A percentile compares a stretch with the other conserved stretches of the same genome.
phyloP scores from a whole-genome alignment of 1,140 invertebrate genomes.

The Chrysoperla carnea region DNA sequence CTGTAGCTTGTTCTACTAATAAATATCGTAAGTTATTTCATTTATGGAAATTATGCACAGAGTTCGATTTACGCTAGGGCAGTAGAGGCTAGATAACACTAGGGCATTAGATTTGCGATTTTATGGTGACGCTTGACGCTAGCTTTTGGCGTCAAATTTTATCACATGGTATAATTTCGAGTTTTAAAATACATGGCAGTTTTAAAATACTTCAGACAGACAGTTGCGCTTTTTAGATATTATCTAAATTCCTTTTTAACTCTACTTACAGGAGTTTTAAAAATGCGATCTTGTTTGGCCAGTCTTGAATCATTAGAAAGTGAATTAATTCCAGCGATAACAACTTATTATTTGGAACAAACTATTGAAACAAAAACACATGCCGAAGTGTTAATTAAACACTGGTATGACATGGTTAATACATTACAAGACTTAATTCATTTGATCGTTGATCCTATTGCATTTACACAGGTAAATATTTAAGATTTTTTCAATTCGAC shows the following conservation, averaged over 20 bases:
- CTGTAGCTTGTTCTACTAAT: slow-evolving; percentile 44
- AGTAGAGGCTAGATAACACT: too few relatives aligned
- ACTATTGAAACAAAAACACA: background rate
- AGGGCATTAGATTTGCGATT: too few relatives aligned
- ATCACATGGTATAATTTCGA: background rate
- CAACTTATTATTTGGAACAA: slow-evolving; percentile 22
- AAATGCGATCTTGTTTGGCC: slow-evolving; percentile 38
- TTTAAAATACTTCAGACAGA: too few relatives aligned
- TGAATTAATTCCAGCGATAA: slow-evolving; percentile 38
- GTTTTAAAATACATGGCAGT: background rate
- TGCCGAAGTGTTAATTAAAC: background rate
- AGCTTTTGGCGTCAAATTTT: too few relatives aligned
- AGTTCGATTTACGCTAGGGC: background rate
- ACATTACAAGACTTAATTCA: background rate
- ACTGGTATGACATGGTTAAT: background rate
- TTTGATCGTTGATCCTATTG: background rate
- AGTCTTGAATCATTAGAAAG: slow-evolving; percentile 44
- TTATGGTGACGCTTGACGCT: too few relatives aligned
- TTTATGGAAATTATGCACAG: slow-evolving; percentile 1
- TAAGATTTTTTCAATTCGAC: background rate
- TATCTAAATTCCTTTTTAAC: background rate
- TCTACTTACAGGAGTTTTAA: slow-evolving; percentile 30
- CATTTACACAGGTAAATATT: background rate
- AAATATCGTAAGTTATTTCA: slow-evolving; percentile 10
- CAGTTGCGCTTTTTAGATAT: too few relatives aligned